phyloP scores from a whole-genome alignment of 2,113 vertebrate genomes.

The Pteropus alecto region DNA sequence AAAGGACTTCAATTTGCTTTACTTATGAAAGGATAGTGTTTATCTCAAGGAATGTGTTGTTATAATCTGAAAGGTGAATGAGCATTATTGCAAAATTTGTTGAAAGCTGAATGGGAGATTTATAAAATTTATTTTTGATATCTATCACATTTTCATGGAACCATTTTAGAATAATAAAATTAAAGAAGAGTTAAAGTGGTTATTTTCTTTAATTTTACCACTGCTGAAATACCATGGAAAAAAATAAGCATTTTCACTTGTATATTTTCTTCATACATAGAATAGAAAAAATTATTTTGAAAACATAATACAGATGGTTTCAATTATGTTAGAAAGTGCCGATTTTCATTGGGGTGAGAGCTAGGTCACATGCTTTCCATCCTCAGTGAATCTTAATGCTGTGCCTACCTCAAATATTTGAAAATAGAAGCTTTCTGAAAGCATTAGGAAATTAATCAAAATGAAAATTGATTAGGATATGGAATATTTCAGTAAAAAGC shows the following conservation, averaged over 20 bases:
- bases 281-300: slow-evolving; percentile 41
- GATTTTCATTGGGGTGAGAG: neutral
- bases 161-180: slow-evolving; percentile 36
- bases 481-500: slow-evolving; percentile 29
- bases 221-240: slow-evolving; percentile 6
- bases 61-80: neutral
- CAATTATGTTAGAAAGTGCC: slow-evolving; percentile 28
- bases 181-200: neutral
- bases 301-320: slow-evolving; percentile 30
- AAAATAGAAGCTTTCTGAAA: slow-evolving; percentile 35
- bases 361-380: neutral
- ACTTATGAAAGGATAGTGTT: slow-evolving; percentile 13
- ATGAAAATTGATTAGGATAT: slow-evolving; percentile 34
- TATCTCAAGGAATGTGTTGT: slow-evolving; percentile 17
- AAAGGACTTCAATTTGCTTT: neutral
- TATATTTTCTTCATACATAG: slow-evolving; percentile 14
- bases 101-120: neutral
- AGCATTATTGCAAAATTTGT: slow-evolving; percentile 42
- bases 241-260: neutral
- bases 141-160: neutral
- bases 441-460: slow-evolving; percentile 39
- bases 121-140: slow-evolving; percentile 43
- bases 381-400: neutral
- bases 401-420: slow-evolving; percentile 16
- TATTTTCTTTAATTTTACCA: slow-evolving; percentile 35